phyloP scores from a whole-genome alignment of 2,113 vertebrate species.

The Muntiacus muntjak region DNA sequence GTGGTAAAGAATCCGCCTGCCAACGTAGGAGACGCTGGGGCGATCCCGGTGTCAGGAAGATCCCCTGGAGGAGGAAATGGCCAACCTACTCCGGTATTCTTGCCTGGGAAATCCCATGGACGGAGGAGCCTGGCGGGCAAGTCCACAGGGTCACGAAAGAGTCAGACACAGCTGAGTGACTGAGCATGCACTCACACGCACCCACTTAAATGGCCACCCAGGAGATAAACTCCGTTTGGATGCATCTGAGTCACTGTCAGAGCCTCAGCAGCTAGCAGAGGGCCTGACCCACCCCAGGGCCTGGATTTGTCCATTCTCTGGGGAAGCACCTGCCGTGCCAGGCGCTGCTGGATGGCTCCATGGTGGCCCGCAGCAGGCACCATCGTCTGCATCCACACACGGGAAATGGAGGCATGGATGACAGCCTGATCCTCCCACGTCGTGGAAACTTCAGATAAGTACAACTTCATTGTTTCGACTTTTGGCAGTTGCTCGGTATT shows the following conservation, averaged over 20 bases:
- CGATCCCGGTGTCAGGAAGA: background rate
- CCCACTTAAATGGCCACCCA: background rate
- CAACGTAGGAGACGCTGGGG: rapidly evolving
- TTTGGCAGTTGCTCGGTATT: background rate
- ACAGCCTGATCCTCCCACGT: background rate
- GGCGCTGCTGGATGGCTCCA: background rate
- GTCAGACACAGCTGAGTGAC: background rate
- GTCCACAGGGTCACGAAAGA: background rate
- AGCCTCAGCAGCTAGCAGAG: background rate
- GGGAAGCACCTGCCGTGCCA: background rate
- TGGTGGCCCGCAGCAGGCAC: too few species aligned
- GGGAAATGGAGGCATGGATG: background rate
- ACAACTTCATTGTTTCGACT: rapidly evolving
- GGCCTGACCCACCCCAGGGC: too few species aligned
- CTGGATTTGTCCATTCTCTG: rapidly evolving
- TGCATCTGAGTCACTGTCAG: background rate
- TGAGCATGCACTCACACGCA: background rate
- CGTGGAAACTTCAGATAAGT: background rate
- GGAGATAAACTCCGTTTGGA: background rate
- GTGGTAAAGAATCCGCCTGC: background rate
- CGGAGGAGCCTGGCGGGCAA: background rate
- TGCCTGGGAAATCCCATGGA: background rate
- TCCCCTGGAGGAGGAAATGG: background rate
- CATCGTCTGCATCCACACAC: rapidly evolving
- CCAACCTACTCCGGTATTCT: background rate